Evolutionary conservation across 2,888 invertebrate species (phyloP).

Genomic region (Eupithecia insigniata): DNA sequence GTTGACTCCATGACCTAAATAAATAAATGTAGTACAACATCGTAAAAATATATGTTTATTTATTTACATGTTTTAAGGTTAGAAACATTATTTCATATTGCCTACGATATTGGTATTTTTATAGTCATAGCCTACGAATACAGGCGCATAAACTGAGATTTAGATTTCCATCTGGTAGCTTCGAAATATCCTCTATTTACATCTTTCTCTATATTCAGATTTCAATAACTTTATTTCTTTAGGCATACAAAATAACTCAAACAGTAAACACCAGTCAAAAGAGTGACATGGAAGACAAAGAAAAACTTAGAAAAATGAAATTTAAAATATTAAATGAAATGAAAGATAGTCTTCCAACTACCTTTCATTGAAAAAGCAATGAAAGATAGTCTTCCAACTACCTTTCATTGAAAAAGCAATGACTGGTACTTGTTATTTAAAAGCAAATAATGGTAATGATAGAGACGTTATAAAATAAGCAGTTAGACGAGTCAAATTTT

Average conservation of each 20-base stretch:
- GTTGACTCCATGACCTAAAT: background rate
- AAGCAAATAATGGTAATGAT: conserved; percentile 33
- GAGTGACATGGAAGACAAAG: conserved; percentile 74
- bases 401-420: conserved; percentile 84
- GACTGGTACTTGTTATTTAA: conserved; percentile 49
- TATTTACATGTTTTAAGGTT: conserved; percentile 4
- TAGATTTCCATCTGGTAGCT: background rate
- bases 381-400: too few species aligned
- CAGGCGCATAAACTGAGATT: background rate
- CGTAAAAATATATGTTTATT: background rate
- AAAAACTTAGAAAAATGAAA: conserved; percentile 86
- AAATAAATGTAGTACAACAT: background rate
- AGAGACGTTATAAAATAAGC: conserved; percentile 37
- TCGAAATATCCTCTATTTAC: background rate
- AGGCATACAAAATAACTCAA: too few species aligned
- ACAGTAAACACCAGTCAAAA: conserved; percentile 48
- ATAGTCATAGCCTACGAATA: background rate
- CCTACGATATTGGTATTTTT: conserved; percentile 3
- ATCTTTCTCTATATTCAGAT: too few species aligned
- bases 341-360: conserved; percentile 89
- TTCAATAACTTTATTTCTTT: too few species aligned
- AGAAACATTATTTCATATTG: background rate
- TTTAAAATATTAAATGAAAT: conserved; percentile 91
- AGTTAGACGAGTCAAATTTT: too few species aligned
- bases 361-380: too few species aligned